A percentile compares a stretch with the other conserved stretches of the same genome.
phyloP scores from a whole-genome alignment of 2,113 vertebrate genomes.

The Pelecanus crispus region DNA sequence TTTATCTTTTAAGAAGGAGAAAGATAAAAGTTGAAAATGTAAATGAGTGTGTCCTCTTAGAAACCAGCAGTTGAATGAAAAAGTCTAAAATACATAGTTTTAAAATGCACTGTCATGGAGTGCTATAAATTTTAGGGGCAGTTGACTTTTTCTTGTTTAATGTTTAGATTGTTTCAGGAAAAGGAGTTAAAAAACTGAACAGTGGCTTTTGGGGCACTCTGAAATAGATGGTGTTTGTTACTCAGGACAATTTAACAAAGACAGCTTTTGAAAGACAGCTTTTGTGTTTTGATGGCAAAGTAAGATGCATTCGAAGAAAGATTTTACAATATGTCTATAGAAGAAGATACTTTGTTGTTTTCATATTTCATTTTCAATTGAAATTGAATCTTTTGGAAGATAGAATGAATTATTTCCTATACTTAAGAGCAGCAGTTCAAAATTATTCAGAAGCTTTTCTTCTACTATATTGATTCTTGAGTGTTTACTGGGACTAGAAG shows the following conservation, averaged over 20 bases:
- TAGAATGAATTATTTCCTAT: background rate
- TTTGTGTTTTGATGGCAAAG: background rate
- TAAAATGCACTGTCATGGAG: background rate
- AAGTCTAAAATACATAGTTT: background rate
- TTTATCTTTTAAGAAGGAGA: background rate
- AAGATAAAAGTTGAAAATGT: background rate
- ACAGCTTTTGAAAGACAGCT: background rate
- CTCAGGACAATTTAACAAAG: background rate
- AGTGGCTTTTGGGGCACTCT: background rate
- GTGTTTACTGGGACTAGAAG: background rate
- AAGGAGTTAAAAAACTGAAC: background rate
- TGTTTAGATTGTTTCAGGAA: background rate
- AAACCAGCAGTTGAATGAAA: background rate
- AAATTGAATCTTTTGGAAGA: background rate
- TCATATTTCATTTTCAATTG: background rate
- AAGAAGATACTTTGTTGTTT: background rate
- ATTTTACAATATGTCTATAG: background rate
- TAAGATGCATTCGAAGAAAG: background rate
- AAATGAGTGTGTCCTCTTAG: background rate
- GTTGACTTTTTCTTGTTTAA: background rate
- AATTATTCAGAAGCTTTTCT: background rate
- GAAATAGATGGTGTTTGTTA: background rate
- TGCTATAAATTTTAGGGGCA: background rate
- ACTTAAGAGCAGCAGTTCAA: background rate
- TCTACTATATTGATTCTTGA: background rate